A percentile compares a stretch with the other conserved stretches of the same genome.
Evolutionary conservation across 2,797 vertebrate species (phyloP).

Genomic region (Rhinoraja longicauda): DNA sequence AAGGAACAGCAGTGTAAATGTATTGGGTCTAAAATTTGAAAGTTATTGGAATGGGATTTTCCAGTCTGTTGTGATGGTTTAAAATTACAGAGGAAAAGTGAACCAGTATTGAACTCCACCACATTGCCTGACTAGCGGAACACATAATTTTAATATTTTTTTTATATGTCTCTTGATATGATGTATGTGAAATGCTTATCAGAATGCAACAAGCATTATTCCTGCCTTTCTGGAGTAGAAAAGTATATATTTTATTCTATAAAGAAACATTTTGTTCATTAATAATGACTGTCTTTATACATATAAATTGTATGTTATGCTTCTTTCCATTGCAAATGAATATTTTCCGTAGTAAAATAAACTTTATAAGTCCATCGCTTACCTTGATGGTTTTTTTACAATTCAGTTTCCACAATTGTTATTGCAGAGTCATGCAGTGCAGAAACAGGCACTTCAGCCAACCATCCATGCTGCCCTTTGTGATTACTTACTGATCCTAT

Average conservation of each 20-base stretch:
- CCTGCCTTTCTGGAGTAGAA: not conserved
- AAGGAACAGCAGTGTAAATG: too few species aligned
- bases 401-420: not conserved
- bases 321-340: conserved; percentile 67
- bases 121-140: not conserved
- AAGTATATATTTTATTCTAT: conserved; percentile 31
- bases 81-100: not conserved
- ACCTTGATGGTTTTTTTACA: not conserved
- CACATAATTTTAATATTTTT: not conserved
- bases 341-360: conserved; percentile 63
- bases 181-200: not conserved
- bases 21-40: not conserved
- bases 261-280: conserved; percentile 29
- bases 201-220: not conserved
- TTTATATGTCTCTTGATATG: not conserved
- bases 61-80: not conserved
- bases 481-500: too few species aligned
- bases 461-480: too few species aligned
- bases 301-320: conserved; percentile 50
- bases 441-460: too few species aligned
- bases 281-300: conserved; percentile 29
- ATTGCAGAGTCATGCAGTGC: not conserved
- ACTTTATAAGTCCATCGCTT: not conserved
- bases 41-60: not conserved
- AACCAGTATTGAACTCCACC: not conserved